These are phyloP conservation scores for honey bee (Apis mellifera) DNA, from an alignment of 1,140 invertebrate genomes.

Conservation along the genomic window Amel_HAv3.1 CM009941.2:15772501-15773000, in stretches of 20 bases:
- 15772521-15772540: too few relatives aligned
- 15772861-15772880: not conserved
- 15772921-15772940: not conserved
- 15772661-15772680: too few relatives aligned
- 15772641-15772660: too few relatives aligned
- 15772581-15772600: too few relatives aligned
- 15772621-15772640: too few relatives aligned
- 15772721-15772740: too few relatives aligned
- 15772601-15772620: too few relatives aligned
- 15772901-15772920: not conserved
- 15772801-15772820: not conserved
- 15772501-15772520: not conserved
- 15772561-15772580: not conserved
- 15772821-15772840: not conserved
- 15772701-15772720: too few relatives aligned
- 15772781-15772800: conserved; percentile 22
- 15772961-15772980: not conserved
- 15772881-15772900: conserved; percentile 3
- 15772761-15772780: not conserved
- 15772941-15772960: not conserved
- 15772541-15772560: too few relatives aligned
- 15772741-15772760: too few relatives aligned
- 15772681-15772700: too few relatives aligned
- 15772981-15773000: too few relatives aligned
- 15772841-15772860: conserved; percentile 17